A percentile compares a stretch with the other conserved stretches of the same genome.
Conservation (phyloP, 2,113 vertebrate genomes). For the Hymenochirus boettgeri region DNA sequence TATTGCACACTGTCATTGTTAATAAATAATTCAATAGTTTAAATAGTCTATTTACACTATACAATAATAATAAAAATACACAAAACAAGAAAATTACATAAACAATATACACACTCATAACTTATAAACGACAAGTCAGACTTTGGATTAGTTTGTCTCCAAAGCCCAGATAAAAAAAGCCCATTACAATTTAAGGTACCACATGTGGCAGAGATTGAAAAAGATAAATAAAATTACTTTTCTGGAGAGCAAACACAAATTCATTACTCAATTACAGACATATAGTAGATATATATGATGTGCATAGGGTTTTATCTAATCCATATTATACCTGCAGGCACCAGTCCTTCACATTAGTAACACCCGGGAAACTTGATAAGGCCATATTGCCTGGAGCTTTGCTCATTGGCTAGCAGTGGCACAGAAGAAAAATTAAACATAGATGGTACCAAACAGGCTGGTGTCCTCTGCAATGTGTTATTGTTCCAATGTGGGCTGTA, state of each 20-base stretch:
- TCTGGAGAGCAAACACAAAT: no score
- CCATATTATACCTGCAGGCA: not conserved
- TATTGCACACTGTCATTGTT: not conserved
- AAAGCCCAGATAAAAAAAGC: no score
- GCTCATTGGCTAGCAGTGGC: not conserved
- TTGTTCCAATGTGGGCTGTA: conserved; percentile 39
- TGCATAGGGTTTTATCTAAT: not conserved
- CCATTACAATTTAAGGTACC: no score
- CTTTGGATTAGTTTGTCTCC: not conserved
- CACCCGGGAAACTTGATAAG: conserved; percentile 10
- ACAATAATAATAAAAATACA: not conserved
- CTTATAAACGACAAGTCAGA: not conserved
- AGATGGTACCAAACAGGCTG: conserved; percentile 20
- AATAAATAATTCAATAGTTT: conserved; percentile 36
- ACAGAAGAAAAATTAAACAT: conserved; percentile 2
- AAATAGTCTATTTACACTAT: conserved; percentile 24
- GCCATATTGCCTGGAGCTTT: conserved; percentile 3
- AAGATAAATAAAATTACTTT: not conserved
- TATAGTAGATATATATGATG: not conserved
- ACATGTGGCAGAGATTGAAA: not conserved
- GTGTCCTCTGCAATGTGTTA: conserved; percentile 41
- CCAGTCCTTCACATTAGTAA: not conserved
- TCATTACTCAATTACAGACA: no score
- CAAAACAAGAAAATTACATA: no score
- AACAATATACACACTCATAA: not conserved